Evolutionary conservation across 1,140 invertebrate genomes (phyloP).

Genomic region (Colletes gigas): DNA sequence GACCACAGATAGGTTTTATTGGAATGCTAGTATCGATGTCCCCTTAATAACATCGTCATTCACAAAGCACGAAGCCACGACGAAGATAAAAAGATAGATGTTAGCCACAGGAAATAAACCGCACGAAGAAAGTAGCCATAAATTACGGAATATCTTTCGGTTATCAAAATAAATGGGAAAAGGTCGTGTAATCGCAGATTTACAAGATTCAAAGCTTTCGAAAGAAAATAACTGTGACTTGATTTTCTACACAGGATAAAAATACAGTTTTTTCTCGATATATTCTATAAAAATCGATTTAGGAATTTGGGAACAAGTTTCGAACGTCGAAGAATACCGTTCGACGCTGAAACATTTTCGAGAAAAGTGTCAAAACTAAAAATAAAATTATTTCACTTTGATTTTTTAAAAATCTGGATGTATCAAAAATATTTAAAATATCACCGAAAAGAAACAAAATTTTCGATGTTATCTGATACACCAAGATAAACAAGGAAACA

Average conservation of each 20-base stretch:
- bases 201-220: not conserved
- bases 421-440: too few relatives aligned
- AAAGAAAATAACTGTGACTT: not conserved
- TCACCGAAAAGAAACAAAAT: not conserved
- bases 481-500: not conserved
- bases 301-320: not conserved
- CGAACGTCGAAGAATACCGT: not conserved
- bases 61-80: not conserved
- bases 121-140: constrained; percentile 7
- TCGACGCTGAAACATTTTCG: too few relatives aligned
- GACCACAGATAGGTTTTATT: not conserved
- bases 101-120: not conserved
- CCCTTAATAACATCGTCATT: constrained; percentile 14
- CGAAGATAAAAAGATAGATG: constrained; percentile 3
- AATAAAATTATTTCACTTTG: too few relatives aligned
- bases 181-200: constrained; percentile 3
- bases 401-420: too few relatives aligned
- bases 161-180: constrained; percentile 25
- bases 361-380: not conserved
- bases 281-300: too few relatives aligned
- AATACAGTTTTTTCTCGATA: too few relatives aligned
- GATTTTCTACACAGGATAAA: too few relatives aligned
- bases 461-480: too few relatives aligned
- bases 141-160: constrained; percentile 1
- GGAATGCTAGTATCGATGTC: constrained; percentile 6